Percentiles rank a stretch among this genome's conserved stretches.
These are phyloP conservation scores for Chironomus tentans DNA, from an alignment of 2,888 invertebrate species.

Conservation along the genomic window DNA sequence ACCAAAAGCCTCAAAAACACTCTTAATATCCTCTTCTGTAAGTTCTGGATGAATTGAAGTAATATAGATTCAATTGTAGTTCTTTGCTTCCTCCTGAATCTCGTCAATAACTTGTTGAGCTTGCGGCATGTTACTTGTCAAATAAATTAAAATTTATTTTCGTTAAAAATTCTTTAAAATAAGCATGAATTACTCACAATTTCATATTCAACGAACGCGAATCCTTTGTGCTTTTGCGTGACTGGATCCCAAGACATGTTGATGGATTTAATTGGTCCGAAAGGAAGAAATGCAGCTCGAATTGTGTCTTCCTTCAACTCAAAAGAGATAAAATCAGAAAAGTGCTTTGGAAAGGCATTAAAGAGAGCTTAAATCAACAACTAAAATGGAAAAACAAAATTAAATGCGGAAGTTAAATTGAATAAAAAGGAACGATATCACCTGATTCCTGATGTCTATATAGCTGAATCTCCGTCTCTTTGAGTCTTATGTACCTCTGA, in stretches of 20 bases:
- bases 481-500: no score
- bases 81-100: slow-evolving; percentile 95
- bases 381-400: no score
- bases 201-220: slow-evolving; percentile 99
- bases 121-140: slow-evolving; percentile 98
- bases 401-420: no score
- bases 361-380: no score
- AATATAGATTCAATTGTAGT: slow-evolving; percentile 94
- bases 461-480: no score
- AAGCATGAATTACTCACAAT: background rate
- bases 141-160: no score
- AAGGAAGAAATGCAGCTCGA: slow-evolving; percentile 90
- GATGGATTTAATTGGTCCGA: slow-evolving; percentile 99
- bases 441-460: no score
- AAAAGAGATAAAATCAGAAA: no score
- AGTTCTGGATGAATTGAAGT: slow-evolving; percentile 97
- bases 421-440: no score
- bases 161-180: background rate
- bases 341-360: no score
- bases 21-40: slow-evolving; percentile 94
- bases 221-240: slow-evolving; percentile 98
- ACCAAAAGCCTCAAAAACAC: slow-evolving; percentile 98
- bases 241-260: slow-evolving; percentile 99
- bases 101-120: slow-evolving; percentile 99
- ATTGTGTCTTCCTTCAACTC: slow-evolving; percentile 98